Evolutionary conservation across 2,113 vertebrate species (phyloP).

Genomic region (Bucco capensis): DNA sequence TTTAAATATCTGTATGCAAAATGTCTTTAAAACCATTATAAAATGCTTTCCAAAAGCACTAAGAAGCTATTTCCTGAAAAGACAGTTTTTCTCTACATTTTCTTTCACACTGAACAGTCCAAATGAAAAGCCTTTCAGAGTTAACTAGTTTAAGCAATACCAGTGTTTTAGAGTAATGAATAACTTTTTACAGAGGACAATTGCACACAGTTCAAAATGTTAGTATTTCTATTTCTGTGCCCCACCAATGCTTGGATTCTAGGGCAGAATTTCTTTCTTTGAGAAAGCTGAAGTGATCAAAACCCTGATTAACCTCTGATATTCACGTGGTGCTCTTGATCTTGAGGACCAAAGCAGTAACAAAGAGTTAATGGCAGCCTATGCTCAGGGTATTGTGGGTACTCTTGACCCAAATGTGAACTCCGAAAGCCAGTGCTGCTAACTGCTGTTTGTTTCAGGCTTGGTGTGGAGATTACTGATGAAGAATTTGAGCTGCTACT

Average conservation of each 20-base stretch:
- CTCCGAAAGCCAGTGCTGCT: conserved; percentile 72
- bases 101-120: conserved; percentile 77
- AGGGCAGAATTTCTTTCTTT: conserved; percentile 84
- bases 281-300: conserved; percentile 83
- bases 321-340: conserved; percentile 81
- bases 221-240: conserved; percentile 76
- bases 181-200: conserved; percentile 78
- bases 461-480: conserved; percentile 82
- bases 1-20: conserved; percentile 79
- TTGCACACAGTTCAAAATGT: conserved; percentile 67
- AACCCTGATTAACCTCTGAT: conserved; percentile 92
- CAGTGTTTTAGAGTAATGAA: conserved; percentile 85
- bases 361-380: conserved; percentile 92
- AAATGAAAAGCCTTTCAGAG: conserved; percentile 80
- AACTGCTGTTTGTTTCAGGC: conserved; percentile 77
- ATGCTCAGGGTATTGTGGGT: conserved; percentile 86
- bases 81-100: conserved; percentile 70
- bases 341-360: conserved; percentile 75
- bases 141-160: conserved; percentile 82
- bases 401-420: conserved; percentile 81
- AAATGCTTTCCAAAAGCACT: conserved; percentile 75
- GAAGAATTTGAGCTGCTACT: conserved; percentile 86
- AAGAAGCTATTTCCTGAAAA: conserved; percentile 67
- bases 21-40: conserved; percentile 72
- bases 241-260: conserved; percentile 65